Evolutionary conservation across 2,888 invertebrate genomes (phyloP).

Genomic region (Pomacea canaliculata): DNA sequence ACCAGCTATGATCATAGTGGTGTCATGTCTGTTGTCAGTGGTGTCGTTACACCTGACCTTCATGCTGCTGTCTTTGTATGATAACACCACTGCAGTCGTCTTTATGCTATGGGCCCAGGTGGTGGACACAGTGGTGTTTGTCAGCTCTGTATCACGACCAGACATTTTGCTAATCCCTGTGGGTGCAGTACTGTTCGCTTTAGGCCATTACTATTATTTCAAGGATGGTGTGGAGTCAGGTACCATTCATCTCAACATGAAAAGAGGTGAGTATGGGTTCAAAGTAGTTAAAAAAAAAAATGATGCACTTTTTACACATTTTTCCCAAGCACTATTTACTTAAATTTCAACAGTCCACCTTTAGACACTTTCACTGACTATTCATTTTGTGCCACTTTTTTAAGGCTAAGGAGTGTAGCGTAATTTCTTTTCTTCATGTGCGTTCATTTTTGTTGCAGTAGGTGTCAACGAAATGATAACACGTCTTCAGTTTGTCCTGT

Average conservation of each 20-base stretch:
- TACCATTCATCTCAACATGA: conserved; percentile 20
- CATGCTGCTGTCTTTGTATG: conserved; percentile 22
- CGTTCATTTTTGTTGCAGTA: conserved; percentile 22
- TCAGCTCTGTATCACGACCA: conserved; percentile 1
- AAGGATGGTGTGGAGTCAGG: conserved; percentile 22
- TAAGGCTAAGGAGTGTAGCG: neutral
- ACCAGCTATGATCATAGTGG: conserved; percentile 37
- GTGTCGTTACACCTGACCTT: conserved; percentile 10
- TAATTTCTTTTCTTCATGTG: neutral
- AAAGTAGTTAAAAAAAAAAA: neutral
- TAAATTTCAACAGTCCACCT: too few relatives aligned
- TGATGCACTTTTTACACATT: too few relatives aligned
- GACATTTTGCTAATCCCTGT: conserved; percentile 4
- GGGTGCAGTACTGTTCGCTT: conserved; percentile 14
- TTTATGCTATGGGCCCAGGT: conserved; percentile 24
- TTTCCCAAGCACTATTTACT: too few relatives aligned
- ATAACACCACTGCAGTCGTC: conserved; percentile 20
- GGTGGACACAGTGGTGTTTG: conserved; percentile 20
- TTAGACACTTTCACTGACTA: too few relatives aligned
- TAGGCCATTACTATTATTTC: conserved; percentile 21
- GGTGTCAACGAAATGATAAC: conserved; percentile 30
- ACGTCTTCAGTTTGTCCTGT: conserved; percentile 46
- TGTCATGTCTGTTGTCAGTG: conserved; percentile 31
- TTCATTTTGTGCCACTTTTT: neutral
- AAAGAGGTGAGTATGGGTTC: neutral